Percentiles rank a stretch among this genome's conserved stretches.
These are phyloP conservation scores for Drosophila pseudoananassae DNA, from an alignment of 1,140 invertebrate species.

Conservation along the genomic window DNA sequence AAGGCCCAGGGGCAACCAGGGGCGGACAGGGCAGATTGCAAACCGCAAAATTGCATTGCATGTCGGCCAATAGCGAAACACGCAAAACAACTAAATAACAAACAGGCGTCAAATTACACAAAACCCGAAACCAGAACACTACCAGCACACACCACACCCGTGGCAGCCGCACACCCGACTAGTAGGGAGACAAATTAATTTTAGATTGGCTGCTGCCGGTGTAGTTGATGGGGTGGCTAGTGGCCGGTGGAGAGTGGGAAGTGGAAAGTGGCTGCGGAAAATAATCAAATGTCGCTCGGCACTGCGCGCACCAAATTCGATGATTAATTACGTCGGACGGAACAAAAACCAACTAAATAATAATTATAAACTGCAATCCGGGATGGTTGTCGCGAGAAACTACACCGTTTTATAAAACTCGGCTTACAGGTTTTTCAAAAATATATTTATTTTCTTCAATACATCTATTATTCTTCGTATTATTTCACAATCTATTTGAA, in stretches of 20 bases:
- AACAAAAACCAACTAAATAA: constrained; percentile 51
- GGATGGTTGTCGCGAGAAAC: neutral
- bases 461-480: neutral
- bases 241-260: neutral
- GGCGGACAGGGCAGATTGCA: constrained; percentile 31
- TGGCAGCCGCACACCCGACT: neutral
- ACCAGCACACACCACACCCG: constrained; percentile 10
- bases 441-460: neutral
- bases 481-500: neutral
- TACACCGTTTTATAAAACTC: neutral
- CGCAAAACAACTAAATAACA: constrained; percentile 80
- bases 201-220: constrained; percentile 66
- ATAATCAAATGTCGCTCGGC: constrained; percentile 73
- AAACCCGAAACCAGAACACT: constrained; percentile 64
- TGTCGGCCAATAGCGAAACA: constrained; percentile 66
- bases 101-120: constrained; percentile 81
- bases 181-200: constrained; percentile 68
- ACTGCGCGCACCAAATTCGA: constrained; percentile 55
- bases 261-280: constrained; percentile 35
- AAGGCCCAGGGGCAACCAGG: neutral
- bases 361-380: constrained; percentile 44
- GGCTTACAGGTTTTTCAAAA: neutral
- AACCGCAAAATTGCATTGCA: constrained; percentile 82
- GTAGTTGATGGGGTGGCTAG: constrained; percentile 4
- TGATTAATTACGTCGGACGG: constrained; percentile 75